phyloP scores from a whole-genome alignment of 2,113 vertebrate genomes.

The Aegithalos caudatus region DNA sequence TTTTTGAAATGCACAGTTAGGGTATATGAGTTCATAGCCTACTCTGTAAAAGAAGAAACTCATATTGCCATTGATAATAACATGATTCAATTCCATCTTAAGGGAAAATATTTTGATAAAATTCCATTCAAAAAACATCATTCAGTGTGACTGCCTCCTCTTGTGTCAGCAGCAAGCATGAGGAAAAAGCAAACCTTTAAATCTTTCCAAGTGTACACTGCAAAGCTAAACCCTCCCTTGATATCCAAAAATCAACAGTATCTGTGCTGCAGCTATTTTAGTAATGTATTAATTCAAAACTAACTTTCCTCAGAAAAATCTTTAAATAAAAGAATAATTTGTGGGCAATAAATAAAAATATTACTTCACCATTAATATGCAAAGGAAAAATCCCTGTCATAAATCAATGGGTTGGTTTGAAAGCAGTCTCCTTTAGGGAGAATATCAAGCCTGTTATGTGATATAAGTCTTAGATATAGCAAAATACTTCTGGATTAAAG shows the following conservation, averaged over 20 bases:
- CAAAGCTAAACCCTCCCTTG: background rate
- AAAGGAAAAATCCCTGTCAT: background rate
- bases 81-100: background rate
- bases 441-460: background rate
- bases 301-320: background rate
- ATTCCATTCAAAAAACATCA: background rate
- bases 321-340: background rate
- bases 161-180: background rate
- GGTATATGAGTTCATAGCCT: background rate
- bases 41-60: background rate
- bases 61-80: background rate
- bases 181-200: background rate
- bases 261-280: background rate
- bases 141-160: background rate
- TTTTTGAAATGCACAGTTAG: background rate
- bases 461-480: background rate
- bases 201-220: background rate
- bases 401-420: background rate
- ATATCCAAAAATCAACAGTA: background rate
- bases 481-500: background rate
- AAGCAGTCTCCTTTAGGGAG: background rate
- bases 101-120: background rate
- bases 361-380: background rate
- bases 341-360: background rate
- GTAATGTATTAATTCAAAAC: background rate